These are phyloP conservation scores for Trididemnum clinides DNA, from an alignment of 23 tunicate genomes.

Conservation along the genomic window DNA sequence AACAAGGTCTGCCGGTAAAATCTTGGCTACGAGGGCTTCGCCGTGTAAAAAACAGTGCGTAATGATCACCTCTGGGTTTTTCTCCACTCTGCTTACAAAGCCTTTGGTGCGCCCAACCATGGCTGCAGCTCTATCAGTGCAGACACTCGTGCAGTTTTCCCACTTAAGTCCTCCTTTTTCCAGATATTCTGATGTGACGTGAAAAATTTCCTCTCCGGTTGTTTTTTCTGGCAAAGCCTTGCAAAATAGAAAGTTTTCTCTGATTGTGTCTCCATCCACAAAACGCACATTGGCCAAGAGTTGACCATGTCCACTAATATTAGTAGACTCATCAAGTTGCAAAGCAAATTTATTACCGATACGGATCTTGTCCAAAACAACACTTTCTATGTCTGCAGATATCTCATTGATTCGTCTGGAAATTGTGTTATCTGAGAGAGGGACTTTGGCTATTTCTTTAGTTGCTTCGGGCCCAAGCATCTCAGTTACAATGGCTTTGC, in stretches of 20 bases:
- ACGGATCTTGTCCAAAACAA: constrained; percentile 20
- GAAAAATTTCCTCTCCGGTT: constrained; percentile 48
- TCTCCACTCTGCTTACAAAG: constrained; percentile 41
- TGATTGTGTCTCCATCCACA: constrained; percentile 48
- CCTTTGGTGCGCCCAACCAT: constrained; percentile 28
- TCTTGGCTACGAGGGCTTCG: constrained; percentile 41
- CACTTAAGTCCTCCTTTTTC: constrained; percentile 34
- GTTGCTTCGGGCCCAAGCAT: constrained; percentile 48
- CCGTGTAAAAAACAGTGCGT: constrained; percentile 45
- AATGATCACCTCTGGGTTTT: constrained; percentile 15
- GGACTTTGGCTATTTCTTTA: constrained; percentile 45
- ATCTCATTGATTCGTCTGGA: constrained; percentile 40
- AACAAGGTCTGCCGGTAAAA: constrained; percentile 50
- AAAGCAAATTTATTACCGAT: constrained; percentile 26
- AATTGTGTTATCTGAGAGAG: constrained; percentile 49
- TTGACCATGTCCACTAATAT: constrained; percentile 49
- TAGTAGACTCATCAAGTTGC: constrained; percentile 47
- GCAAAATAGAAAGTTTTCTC: constrained; percentile 37
- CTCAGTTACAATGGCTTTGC: constrained; percentile 51
- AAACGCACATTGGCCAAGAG: constrained; percentile 52
- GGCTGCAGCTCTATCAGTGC: constrained; percentile 41
- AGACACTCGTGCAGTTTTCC: constrained; percentile 31
- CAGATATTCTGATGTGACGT: constrained; percentile 39
- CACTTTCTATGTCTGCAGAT: constrained; percentile 35
- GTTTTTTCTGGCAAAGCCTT: constrained; percentile 25